A percentile compares a stretch with the other conserved stretches of the same genome.
Evolutionary conservation across 2,888 invertebrate genomes (phyloP).

Genomic region (Drosophila subquinaria): DNA sequence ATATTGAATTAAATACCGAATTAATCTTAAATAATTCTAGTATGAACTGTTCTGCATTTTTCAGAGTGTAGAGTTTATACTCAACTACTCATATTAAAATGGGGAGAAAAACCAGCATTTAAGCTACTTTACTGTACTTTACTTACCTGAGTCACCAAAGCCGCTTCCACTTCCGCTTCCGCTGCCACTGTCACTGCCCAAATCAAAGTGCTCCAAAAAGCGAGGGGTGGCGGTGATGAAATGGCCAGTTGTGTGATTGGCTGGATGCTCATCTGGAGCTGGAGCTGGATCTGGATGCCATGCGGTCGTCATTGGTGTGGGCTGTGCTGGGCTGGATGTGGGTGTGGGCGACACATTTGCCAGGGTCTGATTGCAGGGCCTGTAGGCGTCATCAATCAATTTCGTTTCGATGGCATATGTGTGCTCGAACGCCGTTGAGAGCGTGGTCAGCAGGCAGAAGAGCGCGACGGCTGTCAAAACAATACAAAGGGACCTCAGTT

Average conservation of each 20-base stretch:
- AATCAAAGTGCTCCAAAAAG: slow-evolving; percentile 33
- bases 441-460: slow-evolving; percentile 88
- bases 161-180: slow-evolving; percentile 33
- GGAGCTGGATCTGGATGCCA: slow-evolving; percentile 33
- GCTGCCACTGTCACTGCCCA: slow-evolving; percentile 18
- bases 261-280: slow-evolving; percentile 12
- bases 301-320: slow-evolving; percentile 47
- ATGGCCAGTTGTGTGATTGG: slow-evolving; percentile 13
- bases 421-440: slow-evolving; percentile 90
- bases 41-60: no score
- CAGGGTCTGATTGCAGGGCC: slow-evolving; percentile 77
- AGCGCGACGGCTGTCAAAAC: slow-evolving; percentile 85
- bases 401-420: slow-evolving; percentile 79
- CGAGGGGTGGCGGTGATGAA: slow-evolving; percentile 7
- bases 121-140: slow-evolving; percentile 21
- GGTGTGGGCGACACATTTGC: slow-evolving; percentile 67
- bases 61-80: neutral
- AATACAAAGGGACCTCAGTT: slow-evolving; percentile 55
- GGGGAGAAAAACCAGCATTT: slow-evolving; percentile 15
- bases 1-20: no score
- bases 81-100: slow-evolving; percentile 34
- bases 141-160: slow-evolving; percentile 47
- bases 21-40: no score
- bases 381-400: slow-evolving; percentile 79
- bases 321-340: neutral